Evolutionary conservation across 2,113 vertebrate species (phyloP).

Genomic region (Dromas ardeola): DNA sequence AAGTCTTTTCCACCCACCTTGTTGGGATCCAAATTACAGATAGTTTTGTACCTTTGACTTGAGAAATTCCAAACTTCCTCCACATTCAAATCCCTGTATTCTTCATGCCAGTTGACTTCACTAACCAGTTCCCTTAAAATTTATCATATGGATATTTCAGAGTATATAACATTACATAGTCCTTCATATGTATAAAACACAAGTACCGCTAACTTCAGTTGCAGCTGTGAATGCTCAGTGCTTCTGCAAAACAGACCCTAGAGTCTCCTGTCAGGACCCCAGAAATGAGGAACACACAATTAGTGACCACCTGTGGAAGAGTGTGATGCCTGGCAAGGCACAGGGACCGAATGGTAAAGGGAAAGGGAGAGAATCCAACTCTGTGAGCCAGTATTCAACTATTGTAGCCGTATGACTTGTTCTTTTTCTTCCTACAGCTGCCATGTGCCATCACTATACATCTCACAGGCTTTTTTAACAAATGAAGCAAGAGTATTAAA

Average conservation of each 20-base stretch:
- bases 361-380: background rate
- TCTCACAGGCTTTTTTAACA: background rate
- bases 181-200: conserved; percentile 29
- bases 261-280: conserved; percentile 4
- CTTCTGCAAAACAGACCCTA: conserved; percentile 24
- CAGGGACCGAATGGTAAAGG: background rate
- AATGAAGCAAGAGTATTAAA: background rate
- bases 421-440: background rate
- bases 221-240: conserved; percentile 51
- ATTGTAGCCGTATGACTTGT: accelerated
- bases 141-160: conserved; percentile 11
- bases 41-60: conserved; percentile 8
- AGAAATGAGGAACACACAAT: conserved; percentile 37
- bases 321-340: conserved; percentile 50
- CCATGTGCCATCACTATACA: background rate
- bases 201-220: conserved; percentile 21
- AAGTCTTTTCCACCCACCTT: conserved; percentile 14
- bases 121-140: conserved; percentile 10
- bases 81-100: background rate
- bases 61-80: conserved; percentile 29
- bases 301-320: conserved; percentile 55
- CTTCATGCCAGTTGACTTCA: conserved; percentile 32
- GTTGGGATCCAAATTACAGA: conserved; percentile 2
- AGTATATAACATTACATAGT: background rate
- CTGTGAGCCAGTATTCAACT: background rate